Conservation (phyloP, 2,797 vertebrate genomes). For the Hippoglossus hippoglossus region DNA sequence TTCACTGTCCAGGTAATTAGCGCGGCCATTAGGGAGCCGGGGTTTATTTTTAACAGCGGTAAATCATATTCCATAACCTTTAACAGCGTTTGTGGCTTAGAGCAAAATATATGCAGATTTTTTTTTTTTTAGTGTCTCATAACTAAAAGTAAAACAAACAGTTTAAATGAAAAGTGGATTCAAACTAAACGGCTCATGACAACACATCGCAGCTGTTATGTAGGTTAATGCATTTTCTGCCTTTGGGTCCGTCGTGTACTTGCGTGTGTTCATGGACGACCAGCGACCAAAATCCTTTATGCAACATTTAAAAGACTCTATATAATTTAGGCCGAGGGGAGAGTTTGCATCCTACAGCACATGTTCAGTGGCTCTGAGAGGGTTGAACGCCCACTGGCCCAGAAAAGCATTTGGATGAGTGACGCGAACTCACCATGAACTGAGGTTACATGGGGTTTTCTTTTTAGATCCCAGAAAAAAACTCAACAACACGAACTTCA, state of each 20-base stretch:
- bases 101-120: not conserved
- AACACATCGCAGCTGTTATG: conserved; percentile 17
- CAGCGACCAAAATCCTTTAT: conserved; percentile 50
- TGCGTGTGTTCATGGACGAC: not conserved
- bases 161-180: not conserved
- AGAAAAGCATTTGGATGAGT: conserved; percentile 6
- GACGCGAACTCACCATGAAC: conserved; percentile 8
- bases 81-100: not conserved
- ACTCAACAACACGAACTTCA: not conserved
- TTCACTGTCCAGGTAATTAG: conserved; percentile 7
- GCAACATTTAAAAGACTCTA: conserved; percentile 45
- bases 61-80: conserved; percentile 3
- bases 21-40: conserved; percentile 4
- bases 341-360: conserved; percentile 11
- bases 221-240: conserved; percentile 39
- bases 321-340: conserved; percentile 33
- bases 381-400: conserved; percentile 10
- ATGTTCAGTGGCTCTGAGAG: conserved; percentile 30
- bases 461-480: not conserved
- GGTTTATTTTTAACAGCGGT: not conserved
- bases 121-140: not conserved
- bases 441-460: not conserved
- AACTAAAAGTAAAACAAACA: not conserved
- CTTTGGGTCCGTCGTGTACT: conserved; percentile 12
- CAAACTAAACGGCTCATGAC: not conserved